A percentile compares a stretch with the other conserved stretches of the same genome.
Evolutionary conservation across 2,888 invertebrate species (phyloP).

Genomic region (Oscheius sp.): DNA sequence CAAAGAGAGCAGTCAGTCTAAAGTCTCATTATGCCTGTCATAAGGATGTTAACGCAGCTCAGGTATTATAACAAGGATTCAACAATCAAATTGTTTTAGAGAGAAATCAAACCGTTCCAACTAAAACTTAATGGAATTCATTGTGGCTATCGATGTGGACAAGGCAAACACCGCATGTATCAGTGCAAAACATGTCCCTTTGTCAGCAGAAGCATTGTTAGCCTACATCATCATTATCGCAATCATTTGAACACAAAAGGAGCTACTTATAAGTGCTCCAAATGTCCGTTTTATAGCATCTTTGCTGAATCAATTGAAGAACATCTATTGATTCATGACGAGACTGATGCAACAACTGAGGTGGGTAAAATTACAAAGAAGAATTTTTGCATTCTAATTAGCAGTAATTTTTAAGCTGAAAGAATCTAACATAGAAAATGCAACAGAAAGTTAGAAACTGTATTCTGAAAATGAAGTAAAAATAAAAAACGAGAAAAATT

Average conservation of each 20-base stretch:
- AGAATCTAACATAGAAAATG: no score
- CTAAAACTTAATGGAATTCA: slow-evolving; percentile 11
- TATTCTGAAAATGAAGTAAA: not conserved
- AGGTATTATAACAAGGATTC: not conserved
- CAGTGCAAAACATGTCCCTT: slow-evolving; percentile 40
- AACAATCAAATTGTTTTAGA: slow-evolving; percentile 6
- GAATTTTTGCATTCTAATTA: not conserved
- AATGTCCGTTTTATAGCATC: slow-evolving; percentile 22
- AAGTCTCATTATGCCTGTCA: slow-evolving; percentile 42
- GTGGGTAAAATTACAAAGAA: not conserved
- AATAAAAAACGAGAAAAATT: not conserved
- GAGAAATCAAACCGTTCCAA: not conserved
- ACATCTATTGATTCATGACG: slow-evolving; percentile 24
- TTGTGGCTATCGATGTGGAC: slow-evolving; percentile 32
- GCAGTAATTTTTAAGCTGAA: no score
- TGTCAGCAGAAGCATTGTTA: slow-evolving; percentile 27
- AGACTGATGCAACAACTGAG: slow-evolving; percentile 3
- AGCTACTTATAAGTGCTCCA: slow-evolving; percentile 12
- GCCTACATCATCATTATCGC: slow-evolving; percentile 39
- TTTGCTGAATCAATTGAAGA: slow-evolving; percentile 18
- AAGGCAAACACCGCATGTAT: slow-evolving; percentile 36
- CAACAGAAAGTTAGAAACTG: no score
- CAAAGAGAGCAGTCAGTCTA: slow-evolving; percentile 41
- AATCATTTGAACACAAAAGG: slow-evolving; percentile 8
- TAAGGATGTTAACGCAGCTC: slow-evolving; percentile 19